A percentile compares a stretch with the other conserved stretches of the same genome.
Evolutionary conservation across 2,797 vertebrate species (phyloP).

Genomic region (Strix occidentalis): DNA sequence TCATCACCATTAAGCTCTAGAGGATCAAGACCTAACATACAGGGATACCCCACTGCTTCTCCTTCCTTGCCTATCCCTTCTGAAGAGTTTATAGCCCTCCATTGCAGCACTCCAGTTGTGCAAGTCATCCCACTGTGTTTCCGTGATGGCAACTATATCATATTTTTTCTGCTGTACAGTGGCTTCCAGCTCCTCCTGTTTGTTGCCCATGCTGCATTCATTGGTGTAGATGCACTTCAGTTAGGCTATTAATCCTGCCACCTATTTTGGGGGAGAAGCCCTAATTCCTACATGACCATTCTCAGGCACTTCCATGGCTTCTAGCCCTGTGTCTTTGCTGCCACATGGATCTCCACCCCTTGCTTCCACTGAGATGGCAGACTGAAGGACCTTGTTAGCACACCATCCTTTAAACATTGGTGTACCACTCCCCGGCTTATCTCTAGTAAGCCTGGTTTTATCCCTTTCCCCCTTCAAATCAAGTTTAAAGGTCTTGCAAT

Average conservation of each 20-base stretch:
- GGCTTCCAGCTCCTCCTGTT: no score
- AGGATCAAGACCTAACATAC: no score
- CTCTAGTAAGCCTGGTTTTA: neutral
- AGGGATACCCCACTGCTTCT: neutral
- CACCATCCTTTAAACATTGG: neutral
- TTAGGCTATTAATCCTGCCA: neutral
- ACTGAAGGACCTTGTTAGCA: neutral
- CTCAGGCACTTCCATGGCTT: neutral
- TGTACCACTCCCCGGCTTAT: neutral
- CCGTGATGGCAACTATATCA: neutral
- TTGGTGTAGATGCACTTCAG: no score
- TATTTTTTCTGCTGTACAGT: neutral
- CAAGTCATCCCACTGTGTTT: neutral
- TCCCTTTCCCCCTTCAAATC: neutral
- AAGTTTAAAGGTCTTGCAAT: neutral
- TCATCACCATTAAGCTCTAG: no score
- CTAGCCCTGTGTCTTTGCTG: neutral
- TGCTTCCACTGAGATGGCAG: no score
- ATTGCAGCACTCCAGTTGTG: neutral
- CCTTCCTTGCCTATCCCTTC: neutral
- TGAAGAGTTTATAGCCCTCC: neutral
- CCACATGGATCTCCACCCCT: neutral
- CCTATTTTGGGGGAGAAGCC: neutral
- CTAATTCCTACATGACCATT: neutral
- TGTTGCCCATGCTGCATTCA: no score